phyloP scores from a whole-genome alignment of 2,113 vertebrate species.

The Castor canadensis region DNA sequence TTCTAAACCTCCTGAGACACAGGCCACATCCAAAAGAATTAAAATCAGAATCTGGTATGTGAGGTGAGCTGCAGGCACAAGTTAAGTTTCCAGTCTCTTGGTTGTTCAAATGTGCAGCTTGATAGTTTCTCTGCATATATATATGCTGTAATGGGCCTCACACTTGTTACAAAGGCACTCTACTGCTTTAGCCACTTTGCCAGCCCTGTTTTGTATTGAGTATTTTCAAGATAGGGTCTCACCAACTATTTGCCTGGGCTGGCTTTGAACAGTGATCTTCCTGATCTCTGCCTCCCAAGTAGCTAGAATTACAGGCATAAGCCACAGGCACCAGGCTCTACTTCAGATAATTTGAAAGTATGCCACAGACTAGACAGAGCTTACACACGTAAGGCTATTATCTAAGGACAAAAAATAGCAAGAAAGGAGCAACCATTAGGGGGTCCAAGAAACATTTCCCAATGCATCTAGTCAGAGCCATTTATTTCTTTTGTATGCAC shows the following conservation, averaged over 20 bases:
- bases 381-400: not conserved
- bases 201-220: no score
- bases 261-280: no score
- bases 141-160: no score
- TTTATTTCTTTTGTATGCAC: not conserved
- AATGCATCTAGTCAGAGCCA: no score
- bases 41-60: not conserved
- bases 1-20: not conserved
- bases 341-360: not conserved
- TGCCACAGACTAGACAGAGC: not conserved
- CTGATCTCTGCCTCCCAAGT: no score
- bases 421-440: not conserved
- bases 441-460: not conserved
- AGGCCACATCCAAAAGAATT: not conserved
- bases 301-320: no score
- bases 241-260: no score
- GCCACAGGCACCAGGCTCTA: no score
- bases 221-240: no score
- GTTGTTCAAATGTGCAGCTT: not conserved
- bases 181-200: no score
- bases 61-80: not conserved
- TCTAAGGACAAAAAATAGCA: not conserved
- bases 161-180: no score
- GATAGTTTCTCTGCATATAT: not conserved
- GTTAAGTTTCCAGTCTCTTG: not conserved